A percentile compares a stretch with the other conserved stretches of the same genome.
Conservation (phyloP, 2,797 vertebrate species). For the Acanthiza pusilla region DNA sequence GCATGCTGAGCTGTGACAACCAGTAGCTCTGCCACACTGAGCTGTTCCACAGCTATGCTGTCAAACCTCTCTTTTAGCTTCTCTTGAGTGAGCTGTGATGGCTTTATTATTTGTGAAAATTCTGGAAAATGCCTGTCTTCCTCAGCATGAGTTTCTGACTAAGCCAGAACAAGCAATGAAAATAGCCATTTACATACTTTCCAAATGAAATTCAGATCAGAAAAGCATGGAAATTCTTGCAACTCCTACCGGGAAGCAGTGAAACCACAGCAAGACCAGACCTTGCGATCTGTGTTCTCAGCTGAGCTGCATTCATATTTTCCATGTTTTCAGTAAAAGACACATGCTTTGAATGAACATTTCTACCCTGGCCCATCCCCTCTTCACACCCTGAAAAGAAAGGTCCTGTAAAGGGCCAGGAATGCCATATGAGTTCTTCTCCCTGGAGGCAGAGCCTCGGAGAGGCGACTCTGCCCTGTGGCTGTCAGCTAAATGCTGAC, state of each 20-base stretch:
- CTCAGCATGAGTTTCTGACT: constrained; percentile 20
- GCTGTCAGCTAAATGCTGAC: not conserved
- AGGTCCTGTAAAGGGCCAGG: not conserved
- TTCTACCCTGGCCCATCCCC: not conserved
- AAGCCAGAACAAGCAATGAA: constrained; percentile 3
- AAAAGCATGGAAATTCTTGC: constrained; percentile 54
- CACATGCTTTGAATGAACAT: not conserved
- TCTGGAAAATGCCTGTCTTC: not conserved
- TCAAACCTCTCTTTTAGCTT: not conserved
- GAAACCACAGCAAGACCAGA: constrained; percentile 34
- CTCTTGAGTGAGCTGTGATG: not conserved
- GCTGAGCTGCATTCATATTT: constrained; percentile 24
- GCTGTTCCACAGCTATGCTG: not conserved
- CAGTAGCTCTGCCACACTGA: not conserved
- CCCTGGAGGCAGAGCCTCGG: rapidly evolving
- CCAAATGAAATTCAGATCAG: constrained; percentile 48
- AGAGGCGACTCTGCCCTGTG: rapidly evolving
- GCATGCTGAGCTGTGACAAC: not conserved
- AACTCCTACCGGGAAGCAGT: constrained; percentile 1
- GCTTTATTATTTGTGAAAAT: constrained; percentile 10
- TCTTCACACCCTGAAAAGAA: not conserved
- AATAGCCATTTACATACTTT: constrained; percentile 52
- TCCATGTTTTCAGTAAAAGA: not conserved
- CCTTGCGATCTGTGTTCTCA: constrained; percentile 9
- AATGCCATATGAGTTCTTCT: not conserved